These are phyloP conservation scores for Eulithis prunata DNA, from an alignment of 2,888 invertebrate genomes.

Conservation along the genomic window DNA sequence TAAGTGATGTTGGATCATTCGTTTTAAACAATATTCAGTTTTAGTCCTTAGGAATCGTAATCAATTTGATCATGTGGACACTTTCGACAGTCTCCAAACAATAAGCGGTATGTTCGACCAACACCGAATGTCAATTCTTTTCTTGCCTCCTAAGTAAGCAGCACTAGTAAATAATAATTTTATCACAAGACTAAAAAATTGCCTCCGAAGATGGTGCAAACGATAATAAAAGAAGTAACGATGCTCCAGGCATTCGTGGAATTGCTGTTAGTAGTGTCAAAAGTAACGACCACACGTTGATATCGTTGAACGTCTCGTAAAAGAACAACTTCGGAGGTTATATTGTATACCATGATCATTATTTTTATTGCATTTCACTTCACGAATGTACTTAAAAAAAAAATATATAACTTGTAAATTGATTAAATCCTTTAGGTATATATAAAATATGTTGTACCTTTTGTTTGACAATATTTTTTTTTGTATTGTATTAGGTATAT, in stretches of 20 bases:
- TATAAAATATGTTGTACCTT: no score
- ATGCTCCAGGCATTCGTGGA: conserved; percentile 18
- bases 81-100: no score
- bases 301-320: conserved; percentile 25
- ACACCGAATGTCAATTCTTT: neutral
- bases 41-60: no score
- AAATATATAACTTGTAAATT: no score
- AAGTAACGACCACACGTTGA: conserved; percentile 27
- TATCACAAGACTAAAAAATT: conserved; percentile 7
- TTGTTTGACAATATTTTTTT: no score
- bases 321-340: conserved; percentile 16
- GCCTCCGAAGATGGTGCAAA: conserved; percentile 21
- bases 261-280: conserved; percentile 24
- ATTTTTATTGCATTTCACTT: conserved; percentile 1
- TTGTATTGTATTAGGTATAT: no score
- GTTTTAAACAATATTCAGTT: no score
- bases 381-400: no score
- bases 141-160: neutral
- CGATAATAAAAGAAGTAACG: conserved; percentile 25
- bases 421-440: no score
- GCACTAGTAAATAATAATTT: conserved; percentile 1
- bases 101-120: neutral
- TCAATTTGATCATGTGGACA: no score
- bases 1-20: no score
- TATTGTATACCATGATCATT: conserved; percentile 23